These are phyloP conservation scores for Nemotelus nigrinus DNA, from an alignment of 2,888 invertebrate species.

Conservation along the genomic window DNA sequence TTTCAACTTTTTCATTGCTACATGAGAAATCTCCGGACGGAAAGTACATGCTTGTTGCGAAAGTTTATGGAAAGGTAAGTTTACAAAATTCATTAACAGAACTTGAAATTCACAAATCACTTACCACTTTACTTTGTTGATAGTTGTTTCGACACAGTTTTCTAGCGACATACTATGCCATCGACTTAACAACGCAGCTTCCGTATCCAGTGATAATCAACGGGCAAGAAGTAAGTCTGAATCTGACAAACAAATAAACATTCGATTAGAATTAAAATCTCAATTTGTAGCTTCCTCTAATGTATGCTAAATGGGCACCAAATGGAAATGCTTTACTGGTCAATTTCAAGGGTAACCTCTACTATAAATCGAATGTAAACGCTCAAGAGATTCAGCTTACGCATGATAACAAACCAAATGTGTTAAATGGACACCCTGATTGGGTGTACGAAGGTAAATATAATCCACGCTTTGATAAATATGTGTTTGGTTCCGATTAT, in stretches of 20 bases:
- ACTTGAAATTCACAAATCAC: constrained; percentile 5
- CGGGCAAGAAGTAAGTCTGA: constrained; percentile 50
- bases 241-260: constrained; percentile 48
- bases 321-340: constrained; percentile 76
- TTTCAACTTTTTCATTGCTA: constrained; percentile 57
- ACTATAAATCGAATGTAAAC: constrained; percentile 70
- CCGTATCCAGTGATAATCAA: constrained; percentile 60
- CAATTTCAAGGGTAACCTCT: constrained; percentile 80
- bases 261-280: constrained; percentile 44
- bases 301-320: constrained; percentile 82
- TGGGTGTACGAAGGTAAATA: constrained; percentile 92
- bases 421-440: constrained; percentile 89
- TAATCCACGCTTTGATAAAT: not conserved
- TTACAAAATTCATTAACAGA: not conserved
- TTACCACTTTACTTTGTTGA: constrained; percentile 54
- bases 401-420: constrained; percentile 70
- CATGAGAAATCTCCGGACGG: constrained; percentile 74
- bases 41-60: constrained; percentile 71
- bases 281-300: constrained; percentile 63
- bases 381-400: constrained; percentile 70
- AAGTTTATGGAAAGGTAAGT: constrained; percentile 72
- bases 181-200: constrained; percentile 70
- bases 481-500: too few species aligned
- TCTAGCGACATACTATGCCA: constrained; percentile 76
- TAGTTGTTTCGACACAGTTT: constrained; percentile 85